phyloP scores from a whole-genome alignment of 2,797 vertebrate genomes.

The Brachyrhaphis roseni region DNA sequence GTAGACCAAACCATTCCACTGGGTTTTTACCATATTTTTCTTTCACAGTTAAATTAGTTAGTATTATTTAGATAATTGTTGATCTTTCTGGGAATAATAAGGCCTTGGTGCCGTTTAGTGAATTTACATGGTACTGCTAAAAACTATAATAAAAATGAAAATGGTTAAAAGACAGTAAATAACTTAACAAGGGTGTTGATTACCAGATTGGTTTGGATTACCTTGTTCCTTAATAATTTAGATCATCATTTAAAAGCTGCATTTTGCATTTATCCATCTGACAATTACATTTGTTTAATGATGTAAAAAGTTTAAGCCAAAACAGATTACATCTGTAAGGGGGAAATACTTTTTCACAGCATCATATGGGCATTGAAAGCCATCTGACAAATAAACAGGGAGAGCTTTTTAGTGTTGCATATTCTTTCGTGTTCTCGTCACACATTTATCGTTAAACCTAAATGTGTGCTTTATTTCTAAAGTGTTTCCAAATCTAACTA shows the following conservation, averaged over 20 bases:
- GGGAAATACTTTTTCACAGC: background rate
- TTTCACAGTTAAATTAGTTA: too few relatives aligned
- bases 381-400: background rate
- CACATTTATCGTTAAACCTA: background rate
- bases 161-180: background rate
- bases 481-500: background rate
- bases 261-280: background rate
- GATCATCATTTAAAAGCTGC: background rate
- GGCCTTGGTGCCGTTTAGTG: background rate
- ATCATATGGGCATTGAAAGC: background rate
- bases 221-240: background rate
- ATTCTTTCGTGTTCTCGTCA: background rate
- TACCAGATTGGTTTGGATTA: background rate
- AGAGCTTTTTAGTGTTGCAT: background rate
- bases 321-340: background rate
- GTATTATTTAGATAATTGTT: background rate
- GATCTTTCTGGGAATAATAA: background rate
- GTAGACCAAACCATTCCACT: background rate
- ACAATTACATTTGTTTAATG: background rate
- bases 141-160: background rate
- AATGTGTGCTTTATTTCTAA: background rate
- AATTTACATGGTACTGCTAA: background rate
- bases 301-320: background rate
- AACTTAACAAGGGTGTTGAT: background rate
- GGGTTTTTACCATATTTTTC: too few relatives aligned